Evolutionary conservation across 2,113 vertebrate species (phyloP), one percentile per base, ranked within the genome.

Genomic region (Tetrao urogallus): DNA sequence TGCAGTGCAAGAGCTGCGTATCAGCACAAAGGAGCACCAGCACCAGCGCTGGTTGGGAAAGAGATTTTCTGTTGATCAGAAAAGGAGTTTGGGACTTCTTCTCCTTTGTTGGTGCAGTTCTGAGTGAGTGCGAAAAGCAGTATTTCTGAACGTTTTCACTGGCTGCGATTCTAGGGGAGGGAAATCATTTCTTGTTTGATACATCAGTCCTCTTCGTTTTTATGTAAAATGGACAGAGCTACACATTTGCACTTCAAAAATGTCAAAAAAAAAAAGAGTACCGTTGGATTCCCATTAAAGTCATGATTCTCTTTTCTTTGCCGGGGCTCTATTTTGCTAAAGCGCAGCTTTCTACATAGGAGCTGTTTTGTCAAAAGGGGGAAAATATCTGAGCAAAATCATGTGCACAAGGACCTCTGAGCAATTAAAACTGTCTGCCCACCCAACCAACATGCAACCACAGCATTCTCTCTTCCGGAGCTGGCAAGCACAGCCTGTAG

Each of bases 51-150:
- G 66, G 32, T 65, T 61, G 82, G 48, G 90, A 91, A 92, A 93
- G 5, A 57, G 63, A 90, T 92, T 82, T 92, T 88, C 80, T 73
- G 64, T 77, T 42, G 71, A 89, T 52, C 40, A 73, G 89, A 92
- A 87, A 15, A 38, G 38, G 38, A 57, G 38, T 16, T 47, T n/a
- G 63, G 40, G 25, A 82, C 71, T 72, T 75, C 64, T 81, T 82
- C 43, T 73, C 76, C 40, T 77, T 88, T 95, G 57, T 92, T 76
- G 36, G 13, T 74, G 17, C 58, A 48, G 8, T 43, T 92, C 40
- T 61, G 27, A 90, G 47, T 34, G n/a, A 54, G 27, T 24, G 12
- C 5, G 81, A 90, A 90, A 84, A 75, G 5, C 43, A 72, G 6
- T 24, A 34, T 61, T 82, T 88, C 32, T 82, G n/a, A 84, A 36